These are phyloP conservation scores for Tursiops truncatus DNA, from an alignment of 2,113 vertebrate species.

Conservation along the genomic window DNA sequence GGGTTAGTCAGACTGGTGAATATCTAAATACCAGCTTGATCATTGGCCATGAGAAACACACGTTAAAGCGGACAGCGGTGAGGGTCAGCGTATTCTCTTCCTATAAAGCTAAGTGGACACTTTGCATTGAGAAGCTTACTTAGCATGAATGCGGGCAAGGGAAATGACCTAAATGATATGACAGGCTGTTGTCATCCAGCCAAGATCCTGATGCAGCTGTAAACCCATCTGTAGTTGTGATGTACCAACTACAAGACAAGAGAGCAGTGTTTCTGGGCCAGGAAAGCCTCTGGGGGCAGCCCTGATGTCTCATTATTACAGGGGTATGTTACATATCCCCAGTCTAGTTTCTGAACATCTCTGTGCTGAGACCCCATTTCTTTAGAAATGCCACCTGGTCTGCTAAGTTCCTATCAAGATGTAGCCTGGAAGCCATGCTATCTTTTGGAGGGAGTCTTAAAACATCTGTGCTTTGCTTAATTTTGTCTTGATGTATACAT, in stretches of 20 bases:
- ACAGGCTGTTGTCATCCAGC: neutral
- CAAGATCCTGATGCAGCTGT: neutral
- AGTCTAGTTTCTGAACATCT: neutral
- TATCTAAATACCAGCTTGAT: neutral
- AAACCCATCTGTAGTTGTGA: neutral
- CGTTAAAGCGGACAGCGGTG: neutral
- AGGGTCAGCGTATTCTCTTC: neutral
- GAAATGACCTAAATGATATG: neutral
- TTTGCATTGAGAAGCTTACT: neutral
- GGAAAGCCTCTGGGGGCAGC: neutral
- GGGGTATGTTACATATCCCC: neutral
- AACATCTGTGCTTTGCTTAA: neutral
- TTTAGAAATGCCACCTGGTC: neutral
- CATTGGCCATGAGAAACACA: neutral
- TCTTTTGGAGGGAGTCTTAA: neutral
- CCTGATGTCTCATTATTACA: neutral
- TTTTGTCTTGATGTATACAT: neutral
- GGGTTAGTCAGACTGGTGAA: neutral
- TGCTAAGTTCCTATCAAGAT: neutral
- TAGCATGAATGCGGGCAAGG: neutral
- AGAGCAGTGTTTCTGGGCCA: neutral
- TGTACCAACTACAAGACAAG: neutral
- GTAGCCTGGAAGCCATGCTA: neutral
- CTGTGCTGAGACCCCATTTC: neutral
- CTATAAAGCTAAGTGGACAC: neutral